Evolutionary conservation across 2,797 vertebrate genomes (phyloP).

Genomic region (Scolopax rusticola): DNA sequence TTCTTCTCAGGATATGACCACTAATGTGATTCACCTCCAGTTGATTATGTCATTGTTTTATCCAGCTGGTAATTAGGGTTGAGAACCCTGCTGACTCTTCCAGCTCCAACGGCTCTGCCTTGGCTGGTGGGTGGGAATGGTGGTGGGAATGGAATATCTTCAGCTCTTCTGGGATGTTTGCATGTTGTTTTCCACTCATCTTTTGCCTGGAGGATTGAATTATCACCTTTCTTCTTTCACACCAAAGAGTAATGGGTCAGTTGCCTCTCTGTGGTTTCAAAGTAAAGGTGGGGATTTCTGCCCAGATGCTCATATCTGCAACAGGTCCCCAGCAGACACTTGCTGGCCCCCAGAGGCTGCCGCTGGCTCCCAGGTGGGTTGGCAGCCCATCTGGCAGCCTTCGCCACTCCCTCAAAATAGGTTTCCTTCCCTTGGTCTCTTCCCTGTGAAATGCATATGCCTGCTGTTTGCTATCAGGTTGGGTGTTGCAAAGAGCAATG

Average conservation of each 20-base stretch:
- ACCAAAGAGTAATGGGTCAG: not conserved
- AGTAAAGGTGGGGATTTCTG: not conserved
- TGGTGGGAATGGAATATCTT: not conserved
- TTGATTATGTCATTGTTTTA: not conserved
- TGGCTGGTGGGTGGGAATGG: not conserved
- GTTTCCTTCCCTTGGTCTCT: not conserved
- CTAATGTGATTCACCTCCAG: not conserved
- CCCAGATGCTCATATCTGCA: not conserved
- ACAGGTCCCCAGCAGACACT: not conserved
- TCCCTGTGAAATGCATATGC: rapidly evolving
- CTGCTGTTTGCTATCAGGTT: not conserved
- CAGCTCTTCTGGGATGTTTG: not conserved
- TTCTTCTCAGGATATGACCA: conserved; percentile 3
- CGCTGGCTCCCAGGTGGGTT: not conserved
- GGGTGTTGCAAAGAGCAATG: rapidly evolving
- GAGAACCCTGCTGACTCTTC: not conserved
- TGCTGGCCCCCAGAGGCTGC: not conserved
- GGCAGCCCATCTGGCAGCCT: not conserved
- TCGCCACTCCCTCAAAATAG: not conserved
- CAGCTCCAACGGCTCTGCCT: not conserved
- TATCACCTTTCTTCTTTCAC: not conserved
- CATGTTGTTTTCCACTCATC: not conserved
- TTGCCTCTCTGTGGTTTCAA: not conserved
- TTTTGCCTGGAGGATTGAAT: not conserved
- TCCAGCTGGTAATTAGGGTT: not conserved